A percentile compares a stretch with the other conserved stretches of the same genome.
phyloP scores from a whole-genome alignment of 2,797 vertebrate genomes.

The Stomatorhinus walkeri region DNA sequence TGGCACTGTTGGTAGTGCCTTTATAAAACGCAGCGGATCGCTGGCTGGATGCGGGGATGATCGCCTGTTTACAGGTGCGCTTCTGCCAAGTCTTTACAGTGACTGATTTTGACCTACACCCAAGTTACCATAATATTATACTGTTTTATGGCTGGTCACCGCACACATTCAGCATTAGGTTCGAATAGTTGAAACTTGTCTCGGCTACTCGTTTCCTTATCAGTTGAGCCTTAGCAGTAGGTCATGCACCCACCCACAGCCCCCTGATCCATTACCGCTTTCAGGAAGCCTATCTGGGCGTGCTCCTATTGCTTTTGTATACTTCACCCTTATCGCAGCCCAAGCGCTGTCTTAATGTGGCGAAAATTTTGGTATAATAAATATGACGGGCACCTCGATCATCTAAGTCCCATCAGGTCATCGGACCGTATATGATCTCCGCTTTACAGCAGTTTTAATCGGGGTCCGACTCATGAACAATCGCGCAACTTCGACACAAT shows the following conservation, averaged over 20 bases:
- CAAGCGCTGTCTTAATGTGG: background rate
- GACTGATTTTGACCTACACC: background rate
- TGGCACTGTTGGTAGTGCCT: background rate
- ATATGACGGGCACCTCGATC: background rate
- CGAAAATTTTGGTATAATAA: constrained; percentile 8
- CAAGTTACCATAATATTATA: background rate
- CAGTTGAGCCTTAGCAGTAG: background rate
- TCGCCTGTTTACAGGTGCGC: background rate
- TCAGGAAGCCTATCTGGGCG: constrained; percentile 10
- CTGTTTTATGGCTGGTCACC: background rate
- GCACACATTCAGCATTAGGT: background rate
- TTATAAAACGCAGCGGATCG: background rate
- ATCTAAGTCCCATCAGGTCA: background rate
- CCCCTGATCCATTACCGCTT: background rate
- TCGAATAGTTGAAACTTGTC: background rate
- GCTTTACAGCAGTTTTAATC: background rate
- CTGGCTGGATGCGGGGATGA: background rate
- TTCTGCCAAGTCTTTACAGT: background rate
- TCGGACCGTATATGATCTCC: background rate
- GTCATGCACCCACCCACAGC: background rate
- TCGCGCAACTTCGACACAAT: background rate
- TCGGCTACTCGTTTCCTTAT: background rate
- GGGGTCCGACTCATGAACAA: background rate
- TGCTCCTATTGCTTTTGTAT: background rate
- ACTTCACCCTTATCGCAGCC: constrained; percentile 13